Evolutionary conservation across 2,888 invertebrate species (phyloP).

Genomic region (Catotricha subobsoleta): DNA sequence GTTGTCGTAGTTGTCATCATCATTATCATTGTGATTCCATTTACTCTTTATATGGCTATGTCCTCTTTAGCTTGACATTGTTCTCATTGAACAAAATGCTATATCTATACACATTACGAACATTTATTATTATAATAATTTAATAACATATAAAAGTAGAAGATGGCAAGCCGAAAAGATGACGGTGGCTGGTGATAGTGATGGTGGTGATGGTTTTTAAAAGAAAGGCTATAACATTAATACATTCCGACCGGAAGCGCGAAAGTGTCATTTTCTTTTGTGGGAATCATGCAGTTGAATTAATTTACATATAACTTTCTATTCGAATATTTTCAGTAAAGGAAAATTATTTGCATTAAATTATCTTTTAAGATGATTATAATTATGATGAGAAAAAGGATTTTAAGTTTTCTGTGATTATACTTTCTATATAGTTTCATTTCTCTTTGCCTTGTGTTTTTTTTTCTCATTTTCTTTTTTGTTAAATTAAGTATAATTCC

Average conservation of each 20-base stretch:
- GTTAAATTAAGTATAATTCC: no score
- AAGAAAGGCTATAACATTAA: neutral
- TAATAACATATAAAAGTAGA: no score
- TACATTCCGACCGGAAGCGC: neutral
- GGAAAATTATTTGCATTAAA: conserved; percentile 4
- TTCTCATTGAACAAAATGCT: no score
- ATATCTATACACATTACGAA: no score
- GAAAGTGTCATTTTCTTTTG: conserved; percentile 4
- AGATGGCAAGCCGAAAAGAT: no score
- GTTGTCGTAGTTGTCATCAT: neutral
- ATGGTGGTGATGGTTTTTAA: neutral
- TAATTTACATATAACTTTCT: conserved; percentile 1
- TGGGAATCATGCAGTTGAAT: conserved; percentile 5
- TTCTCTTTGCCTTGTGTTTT: no score
- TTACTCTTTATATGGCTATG: neutral
- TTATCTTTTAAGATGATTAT: conserved; percentile 6
- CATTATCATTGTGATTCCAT: neutral
- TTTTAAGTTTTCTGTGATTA: no score
- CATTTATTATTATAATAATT: no score
- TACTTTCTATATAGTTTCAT: no score
- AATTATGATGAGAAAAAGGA: neutral
- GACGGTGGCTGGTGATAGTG: neutral
- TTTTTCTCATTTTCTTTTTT: no score
- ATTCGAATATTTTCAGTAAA: neutral
- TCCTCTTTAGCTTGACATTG: no score